Base-by-base conservation (phyloP, 64 coral and sea anemone genomes). In the Actinia tenebrosa region DNA sequence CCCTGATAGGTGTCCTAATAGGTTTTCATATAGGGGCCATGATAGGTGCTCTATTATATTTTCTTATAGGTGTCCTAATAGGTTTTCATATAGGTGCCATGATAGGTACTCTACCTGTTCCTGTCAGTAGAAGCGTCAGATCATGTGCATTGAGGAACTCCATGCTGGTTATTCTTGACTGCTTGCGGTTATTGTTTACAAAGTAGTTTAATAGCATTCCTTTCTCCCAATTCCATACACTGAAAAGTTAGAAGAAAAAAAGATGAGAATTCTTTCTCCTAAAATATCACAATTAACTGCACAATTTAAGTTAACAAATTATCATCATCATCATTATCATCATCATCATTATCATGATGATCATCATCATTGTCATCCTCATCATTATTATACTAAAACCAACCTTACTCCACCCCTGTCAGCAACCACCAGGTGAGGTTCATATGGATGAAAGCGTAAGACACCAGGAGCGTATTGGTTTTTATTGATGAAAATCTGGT, bases 401-500 rank as follows among this genome's bases (percentile, higher is more conserved):
- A 71, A 98, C 96, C 92, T 98, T 43, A 98, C 90, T 9, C 96
- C 93, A 78, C 90, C 88, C 92, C 96, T 98, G 83, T 98, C 96
- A 58, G 96, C 93, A 79, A 98, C 96, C 22, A 92, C 93, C 18
- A 98, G 88, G 77, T 95, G 91, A 19, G 96, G 96, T 87, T 98
- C 93, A 62, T 98, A 98, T 26, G 96, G 96, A 26, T 98, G 93
- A 60, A 98, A 98, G 71, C 93, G 86, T 54, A 92, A 66, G 10
- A 95, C 89, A 5, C 80, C 79, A 3, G 96, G 96, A 64, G 90
- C 83, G 78, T 91, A 82, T 19, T 84, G 82, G 20, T 98, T 98
- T 64, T 92, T 95, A 83, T 95, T 95, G 86, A 98, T 95, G 71
- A 98, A 98, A 44, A 98, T 98, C 71, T 98, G 96, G 88, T 98